Conservation (phyloP, 2,113 vertebrate genomes). For the Thalassarche chlororhynchos region DNA sequence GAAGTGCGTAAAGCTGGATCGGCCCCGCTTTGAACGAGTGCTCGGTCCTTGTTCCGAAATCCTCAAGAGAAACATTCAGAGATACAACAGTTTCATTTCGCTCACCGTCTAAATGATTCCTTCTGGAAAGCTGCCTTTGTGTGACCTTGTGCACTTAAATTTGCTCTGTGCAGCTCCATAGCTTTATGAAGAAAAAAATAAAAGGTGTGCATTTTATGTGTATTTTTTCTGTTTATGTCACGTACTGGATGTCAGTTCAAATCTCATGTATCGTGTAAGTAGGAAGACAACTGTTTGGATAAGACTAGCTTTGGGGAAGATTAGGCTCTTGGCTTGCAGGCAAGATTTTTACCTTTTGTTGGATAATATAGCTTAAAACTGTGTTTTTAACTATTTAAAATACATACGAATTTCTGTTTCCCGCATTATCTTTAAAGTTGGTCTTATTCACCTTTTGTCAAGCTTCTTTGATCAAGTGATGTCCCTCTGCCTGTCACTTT, state of each 20-base stretch:
- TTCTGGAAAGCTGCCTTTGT: constrained; percentile 54
- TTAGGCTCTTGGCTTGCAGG: neutral
- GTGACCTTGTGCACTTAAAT: constrained; percentile 80
- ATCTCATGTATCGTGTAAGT: neutral
- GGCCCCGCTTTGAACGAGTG: constrained; percentile 94
- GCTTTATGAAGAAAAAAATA: constrained; percentile 74
- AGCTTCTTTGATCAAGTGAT: neutral
- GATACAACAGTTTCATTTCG: constrained; percentile 99
- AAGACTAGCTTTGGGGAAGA: neutral
- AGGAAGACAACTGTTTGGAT: neutral
- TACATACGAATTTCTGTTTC: neutral
- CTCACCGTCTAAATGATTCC: constrained; percentile 87
- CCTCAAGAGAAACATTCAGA: constrained; percentile 97
- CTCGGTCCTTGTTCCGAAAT: constrained; percentile 97
- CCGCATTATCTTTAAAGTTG: neutral
- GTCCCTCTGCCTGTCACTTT: neutral
- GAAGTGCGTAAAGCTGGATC: constrained; percentile 95
- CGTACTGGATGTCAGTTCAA: constrained; percentile 28
- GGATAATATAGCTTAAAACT: neutral
- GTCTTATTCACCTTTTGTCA: neutral
- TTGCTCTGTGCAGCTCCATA: constrained; percentile 76
- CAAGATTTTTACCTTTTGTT: neutral
- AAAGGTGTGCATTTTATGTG: constrained; percentile 54
- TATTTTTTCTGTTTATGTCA: constrained; percentile 71
- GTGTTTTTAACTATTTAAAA: constrained; percentile 18